Evolutionary conservation across 2,113 vertebrate species (phyloP).

Genomic region (Dasyurus viverrinus): DNA sequence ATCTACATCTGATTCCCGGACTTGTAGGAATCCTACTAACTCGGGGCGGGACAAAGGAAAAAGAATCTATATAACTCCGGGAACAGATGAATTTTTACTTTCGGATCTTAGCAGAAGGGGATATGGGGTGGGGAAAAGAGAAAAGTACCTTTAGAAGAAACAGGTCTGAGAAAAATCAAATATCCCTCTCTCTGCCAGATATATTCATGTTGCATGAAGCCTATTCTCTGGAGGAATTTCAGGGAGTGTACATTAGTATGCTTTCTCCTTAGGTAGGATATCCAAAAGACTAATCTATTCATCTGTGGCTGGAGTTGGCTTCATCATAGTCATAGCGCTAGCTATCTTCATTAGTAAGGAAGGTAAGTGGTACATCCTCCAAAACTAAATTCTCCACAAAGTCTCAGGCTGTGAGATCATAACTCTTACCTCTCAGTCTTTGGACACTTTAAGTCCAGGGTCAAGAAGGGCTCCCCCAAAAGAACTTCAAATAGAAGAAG

Average conservation of each 20-base stretch:
- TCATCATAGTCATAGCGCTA: not conserved
- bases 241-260: not conserved
- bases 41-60: not conserved
- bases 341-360: not conserved
- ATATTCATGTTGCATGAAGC: not conserved
- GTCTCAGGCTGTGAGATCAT: not conserved
- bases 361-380: not conserved
- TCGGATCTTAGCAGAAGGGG: not conserved
- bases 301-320: not conserved
- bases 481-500: not conserved
- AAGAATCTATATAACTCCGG: not conserved
- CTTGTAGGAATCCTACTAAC: not conserved
- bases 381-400: not conserved
- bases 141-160: not conserved
- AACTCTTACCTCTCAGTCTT: not conserved
- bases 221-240: not conserved
- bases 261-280: not conserved
- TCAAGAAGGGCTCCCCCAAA: not conserved
- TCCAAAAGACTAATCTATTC: not conserved
- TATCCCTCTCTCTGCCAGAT: not conserved
- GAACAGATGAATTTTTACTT: too few species aligned
- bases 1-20: not conserved
- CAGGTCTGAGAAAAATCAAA: not conserved
- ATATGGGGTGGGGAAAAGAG: not conserved
- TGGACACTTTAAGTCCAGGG: not conserved